Evolutionary conservation across 92 coral and sea anemone species (phyloP).

Genomic region (Heliopora coerulea): DNA sequence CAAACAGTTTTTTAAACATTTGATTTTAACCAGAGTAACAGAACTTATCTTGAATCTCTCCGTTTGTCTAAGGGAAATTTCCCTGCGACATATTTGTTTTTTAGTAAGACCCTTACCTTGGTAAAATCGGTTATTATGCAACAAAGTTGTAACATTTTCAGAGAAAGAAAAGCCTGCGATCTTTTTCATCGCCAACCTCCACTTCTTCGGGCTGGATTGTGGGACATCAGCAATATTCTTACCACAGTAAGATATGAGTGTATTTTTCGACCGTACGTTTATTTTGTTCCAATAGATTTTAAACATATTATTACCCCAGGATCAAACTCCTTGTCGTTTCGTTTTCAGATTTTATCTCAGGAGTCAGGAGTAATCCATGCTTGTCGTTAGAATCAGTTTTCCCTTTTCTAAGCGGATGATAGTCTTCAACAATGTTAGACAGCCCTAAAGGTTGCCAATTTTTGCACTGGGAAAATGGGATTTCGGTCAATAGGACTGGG

Average conservation of each 20-base stretch:
- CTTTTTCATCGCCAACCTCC: constrained; percentile 34
- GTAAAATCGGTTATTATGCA: constrained; percentile 15
- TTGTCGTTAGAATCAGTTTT: constrained; percentile 35
- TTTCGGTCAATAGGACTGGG: too few relatives aligned
- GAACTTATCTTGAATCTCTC: too few relatives aligned
- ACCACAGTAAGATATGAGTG: constrained; percentile 4
- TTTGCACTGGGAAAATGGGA: too few relatives aligned
- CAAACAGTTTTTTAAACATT: too few relatives aligned
- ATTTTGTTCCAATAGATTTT: constrained; percentile 21
- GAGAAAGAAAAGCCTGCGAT: constrained; percentile 35
- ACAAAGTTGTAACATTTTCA: constrained; percentile 18
- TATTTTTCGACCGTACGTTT: neutral
- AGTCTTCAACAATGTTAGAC: neutral
- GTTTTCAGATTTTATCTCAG: constrained; percentile 7
- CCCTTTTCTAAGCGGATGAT: constrained; percentile 12
- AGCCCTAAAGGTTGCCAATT: too few relatives aligned
- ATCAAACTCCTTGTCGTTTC: constrained; percentile 25
- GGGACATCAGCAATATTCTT: constrained; percentile 32
- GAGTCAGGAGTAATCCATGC: constrained; percentile 34
- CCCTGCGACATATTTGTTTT: too few relatives aligned
- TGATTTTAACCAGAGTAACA: too few relatives aligned
- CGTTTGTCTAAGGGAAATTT: too few relatives aligned
- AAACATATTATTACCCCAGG: constrained; percentile 14
- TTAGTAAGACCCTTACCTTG: too few relatives aligned
- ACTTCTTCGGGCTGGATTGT: constrained; percentile 21